These are phyloP conservation scores for Stegastes partitus DNA, from an alignment of 2,113 vertebrate genomes.

Conservation along the genomic window DNA sequence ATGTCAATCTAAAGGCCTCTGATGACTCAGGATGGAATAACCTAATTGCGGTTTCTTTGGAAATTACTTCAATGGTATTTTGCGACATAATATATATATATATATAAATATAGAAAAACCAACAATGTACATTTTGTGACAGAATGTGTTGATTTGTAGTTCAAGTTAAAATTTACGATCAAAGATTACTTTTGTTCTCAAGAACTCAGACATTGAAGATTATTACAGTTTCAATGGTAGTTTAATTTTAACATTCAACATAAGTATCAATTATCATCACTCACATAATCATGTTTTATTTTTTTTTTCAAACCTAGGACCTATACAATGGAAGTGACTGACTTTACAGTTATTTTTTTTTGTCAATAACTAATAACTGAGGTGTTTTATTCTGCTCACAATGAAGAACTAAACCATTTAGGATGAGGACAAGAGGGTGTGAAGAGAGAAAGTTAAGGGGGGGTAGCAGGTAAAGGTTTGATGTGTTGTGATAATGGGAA, in stretches of 20 bases:
- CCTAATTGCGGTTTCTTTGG: no score
- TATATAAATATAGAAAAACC: no score
- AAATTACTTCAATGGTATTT: no score
- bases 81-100: no score
- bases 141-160: not conserved
- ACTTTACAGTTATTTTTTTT: conserved; percentile 53
- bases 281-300: conserved; percentile 77
- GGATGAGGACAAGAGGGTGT: not conserved
- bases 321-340: conserved; percentile 51
- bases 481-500: not conserved
- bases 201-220: conserved; percentile 41
- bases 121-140: no score
- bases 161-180: not conserved
- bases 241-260: conserved; percentile 87
- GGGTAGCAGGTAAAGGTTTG: not conserved
- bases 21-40: no score
- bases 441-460: not conserved
- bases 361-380: conserved; percentile 50
- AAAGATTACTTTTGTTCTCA: not conserved
- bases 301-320: conserved; percentile 54
- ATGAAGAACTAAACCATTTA: conserved; percentile 32
- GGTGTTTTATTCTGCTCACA: conserved; percentile 61
- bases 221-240: conserved; percentile 76
- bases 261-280: conserved; percentile 79
- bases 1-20: no score